Evolutionary conservation across 2,888 invertebrate species (phyloP).

Genomic region (Panorpa germanica): DNA sequence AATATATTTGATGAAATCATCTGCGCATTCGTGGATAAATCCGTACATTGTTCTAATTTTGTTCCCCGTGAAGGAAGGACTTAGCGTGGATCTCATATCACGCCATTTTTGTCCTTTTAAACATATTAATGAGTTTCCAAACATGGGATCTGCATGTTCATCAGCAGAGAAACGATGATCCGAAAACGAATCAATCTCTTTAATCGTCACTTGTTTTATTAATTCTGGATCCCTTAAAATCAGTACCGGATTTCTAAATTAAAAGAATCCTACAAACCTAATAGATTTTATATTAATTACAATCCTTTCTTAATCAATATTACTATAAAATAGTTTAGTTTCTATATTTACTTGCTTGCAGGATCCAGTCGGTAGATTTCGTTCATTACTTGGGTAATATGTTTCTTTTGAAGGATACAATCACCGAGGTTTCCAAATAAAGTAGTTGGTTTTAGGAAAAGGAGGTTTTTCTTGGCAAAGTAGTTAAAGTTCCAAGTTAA

Average conservation of each 20-base stretch:
- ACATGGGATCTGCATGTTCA: conserved; percentile 3
- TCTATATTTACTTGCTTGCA: no score
- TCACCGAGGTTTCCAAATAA: no score
- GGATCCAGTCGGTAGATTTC: no score
- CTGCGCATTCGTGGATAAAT: conserved; percentile 4
- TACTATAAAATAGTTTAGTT: no score
- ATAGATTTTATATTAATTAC: not conserved
- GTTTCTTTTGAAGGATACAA: no score
- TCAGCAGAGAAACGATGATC: conserved; percentile 5
- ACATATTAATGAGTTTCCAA: conserved; percentile 6
- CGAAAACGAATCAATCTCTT: conserved; percentile 7
- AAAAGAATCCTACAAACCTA: conserved; percentile 6
- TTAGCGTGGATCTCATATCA: conserved; percentile 6
- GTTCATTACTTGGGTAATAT: no score
- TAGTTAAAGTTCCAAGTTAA: no score
- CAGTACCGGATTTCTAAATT: conserved; percentile 3
- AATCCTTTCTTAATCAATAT: no score
- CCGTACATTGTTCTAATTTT: conserved; percentile 8
- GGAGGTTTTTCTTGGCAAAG: no score
- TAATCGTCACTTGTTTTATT: conserved; percentile 2
- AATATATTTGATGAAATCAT: not conserved
- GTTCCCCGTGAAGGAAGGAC: conserved; percentile 6
- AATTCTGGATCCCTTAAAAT: conserved; percentile 5
- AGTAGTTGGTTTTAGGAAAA: no score
- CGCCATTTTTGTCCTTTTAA: conserved; percentile 9